A percentile compares a stretch with the other conserved stretches of the same genome.
Conservation (phyloP, 2,888 invertebrate genomes). For the Ariolimax columbianus region DNA sequence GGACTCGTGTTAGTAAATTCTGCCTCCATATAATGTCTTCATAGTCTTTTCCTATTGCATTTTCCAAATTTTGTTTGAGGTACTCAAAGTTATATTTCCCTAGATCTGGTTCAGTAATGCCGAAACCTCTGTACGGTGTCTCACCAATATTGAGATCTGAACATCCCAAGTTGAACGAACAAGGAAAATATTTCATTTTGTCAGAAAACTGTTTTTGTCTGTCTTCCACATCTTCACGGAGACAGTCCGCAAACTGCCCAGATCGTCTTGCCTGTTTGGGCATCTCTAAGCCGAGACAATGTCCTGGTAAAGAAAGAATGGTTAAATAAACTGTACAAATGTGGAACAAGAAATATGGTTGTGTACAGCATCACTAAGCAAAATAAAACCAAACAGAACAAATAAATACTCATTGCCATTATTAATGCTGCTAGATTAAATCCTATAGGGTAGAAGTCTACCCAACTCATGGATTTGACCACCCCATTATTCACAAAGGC, state of each 20-base stretch:
- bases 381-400: too few species aligned
- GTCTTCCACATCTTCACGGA: background rate
- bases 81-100: background rate
- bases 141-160: slow-evolving; percentile 12
- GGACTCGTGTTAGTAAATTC: slow-evolving; percentile 1
- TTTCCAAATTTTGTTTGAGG: background rate
- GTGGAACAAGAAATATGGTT: too few species aligned
- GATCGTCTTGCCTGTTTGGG: background rate
- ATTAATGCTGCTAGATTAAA: too few species aligned
- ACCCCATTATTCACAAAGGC: too few species aligned
- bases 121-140: background rate
- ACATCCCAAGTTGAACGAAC: background rate
- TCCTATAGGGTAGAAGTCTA: too few species aligned
- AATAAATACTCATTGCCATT: too few species aligned
- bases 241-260: background rate
- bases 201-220: background rate
- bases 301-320: background rate
- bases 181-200: slow-evolving; percentile 3
- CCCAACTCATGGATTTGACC: too few species aligned
- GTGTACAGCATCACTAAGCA: too few species aligned
- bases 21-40: background rate
- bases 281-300: background rate
- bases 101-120: background rate
- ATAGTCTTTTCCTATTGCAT: background rate
- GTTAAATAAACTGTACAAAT: too few species aligned